Evolutionary conservation across 2,888 invertebrate genomes (phyloP), one percentile per base, ranked within the genome.

Genomic region (Galeopsomyia nigrocyanea): DNA sequence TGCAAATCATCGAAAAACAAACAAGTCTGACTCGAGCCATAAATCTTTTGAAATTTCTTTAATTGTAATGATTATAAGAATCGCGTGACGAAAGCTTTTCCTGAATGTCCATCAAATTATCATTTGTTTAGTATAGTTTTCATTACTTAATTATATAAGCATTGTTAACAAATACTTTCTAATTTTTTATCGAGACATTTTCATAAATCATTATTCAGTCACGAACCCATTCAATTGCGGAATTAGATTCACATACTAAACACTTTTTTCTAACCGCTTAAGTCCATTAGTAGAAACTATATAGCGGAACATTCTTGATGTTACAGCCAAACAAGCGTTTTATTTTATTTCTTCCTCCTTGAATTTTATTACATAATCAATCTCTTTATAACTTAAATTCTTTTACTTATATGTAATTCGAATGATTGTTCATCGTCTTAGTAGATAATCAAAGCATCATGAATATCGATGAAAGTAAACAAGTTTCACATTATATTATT

Each of bases 171-270:
- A 19, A 19, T 31, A 64, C 64, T 72, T 68, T 71, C 71, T 50
- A 71, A 51, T 56, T 68, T 66, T 63, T 56, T 71, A 46, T 69
- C 19, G 17, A 58, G 19, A 55, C 58, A 39, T 61, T 71, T 60
- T 31, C 55, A 31, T 13, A 31, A 10, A 31, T 19, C 57, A 62
- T 46, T 62, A 67, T 63, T 57, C 51, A 63, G 39, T 67, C 26
- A 67, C 22, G 57, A 66, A 72, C 17, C 22, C 16, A 70, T 16
- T 50, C n/a, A 57, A 50, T 55, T 19, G 21, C 22, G 17, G 2
- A 66, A 71, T 61, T n/a, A 56, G 31, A 66, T 71, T 55, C 49
- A 61, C 66, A 50, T 53, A 58, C n/a, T 26, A 7, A 61, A 21
- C 14, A 47, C 19, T 55, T 58, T 67, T 61, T 56, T 61, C 26